Percentiles rank a stretch among this genome's conserved stretches.
Evolutionary conservation across 1,140 invertebrate genomes (phyloP).

Genomic region (Diplogasteroides magnus): DNA sequence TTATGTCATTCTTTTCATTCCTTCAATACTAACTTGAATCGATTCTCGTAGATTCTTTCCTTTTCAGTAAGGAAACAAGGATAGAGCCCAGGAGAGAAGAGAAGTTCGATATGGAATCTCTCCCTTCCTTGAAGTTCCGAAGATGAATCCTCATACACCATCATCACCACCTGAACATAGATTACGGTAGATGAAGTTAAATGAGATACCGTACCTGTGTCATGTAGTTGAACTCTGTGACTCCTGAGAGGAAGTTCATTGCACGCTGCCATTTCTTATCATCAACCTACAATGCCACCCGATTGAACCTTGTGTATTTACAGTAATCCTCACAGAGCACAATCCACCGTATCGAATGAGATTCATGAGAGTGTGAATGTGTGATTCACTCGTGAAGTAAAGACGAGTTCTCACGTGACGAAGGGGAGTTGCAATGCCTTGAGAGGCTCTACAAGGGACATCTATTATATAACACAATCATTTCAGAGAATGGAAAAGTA

Average conservation of each 20-base stretch:
- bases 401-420: constrained; percentile 90
- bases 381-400: constrained; percentile 98
- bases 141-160: constrained; percentile 52
- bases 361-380: constrained; percentile 94
- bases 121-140: constrained; percentile 37
- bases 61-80: constrained; percentile 54
- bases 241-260: constrained; percentile 94
- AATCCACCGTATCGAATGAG: constrained; percentile 88
- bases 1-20: no score
- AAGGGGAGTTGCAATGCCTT: constrained; percentile 93
- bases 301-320: constrained; percentile 21
- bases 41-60: constrained; percentile 49
- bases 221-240: constrained; percentile 98
- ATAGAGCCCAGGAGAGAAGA: constrained; percentile 53
- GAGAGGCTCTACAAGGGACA: constrained; percentile 63
- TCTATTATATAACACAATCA: no score
- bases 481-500: no score
- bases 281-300: constrained; percentile 63
- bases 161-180: constrained; percentile 59
- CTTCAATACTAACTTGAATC: constrained; percentile 31
- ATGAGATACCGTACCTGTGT: constrained; percentile 72
- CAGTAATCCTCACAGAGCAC: constrained; percentile 39
- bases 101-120: constrained; percentile 50
- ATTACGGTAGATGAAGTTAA: no score
- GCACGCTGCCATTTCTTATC: constrained; percentile 97